A percentile compares a stretch with the other conserved stretches of the same genome.
Evolutionary conservation across 2,113 vertebrate species (phyloP).

Genomic region (Diadophis punctatus): DNA sequence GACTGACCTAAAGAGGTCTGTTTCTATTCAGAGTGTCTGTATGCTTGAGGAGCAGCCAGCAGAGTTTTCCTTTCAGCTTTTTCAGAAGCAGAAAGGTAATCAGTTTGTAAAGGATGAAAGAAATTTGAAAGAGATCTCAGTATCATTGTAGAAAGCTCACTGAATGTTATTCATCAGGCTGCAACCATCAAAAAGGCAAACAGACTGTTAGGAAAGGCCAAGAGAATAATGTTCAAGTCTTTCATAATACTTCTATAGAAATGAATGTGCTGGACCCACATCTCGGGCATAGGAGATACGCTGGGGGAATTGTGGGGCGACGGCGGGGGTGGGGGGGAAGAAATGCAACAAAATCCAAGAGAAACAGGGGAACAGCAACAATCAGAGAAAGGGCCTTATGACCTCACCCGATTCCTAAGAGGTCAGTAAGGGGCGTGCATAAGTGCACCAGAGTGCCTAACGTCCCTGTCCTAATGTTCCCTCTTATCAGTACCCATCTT

Average conservation of each 20-base stretch:
- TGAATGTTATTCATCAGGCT: slow-evolving; percentile 22
- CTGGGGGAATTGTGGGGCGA: background rate
- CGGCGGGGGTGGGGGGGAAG: background rate
- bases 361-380: background rate
- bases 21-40: background rate
- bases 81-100: background rate
- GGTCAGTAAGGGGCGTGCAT: too few species aligned
- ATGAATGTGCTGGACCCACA: slow-evolving; percentile 1
- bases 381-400: background rate
- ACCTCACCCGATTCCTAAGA: too few species aligned
- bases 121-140: slow-evolving; percentile 12
- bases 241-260: background rate
- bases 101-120: slow-evolving; percentile 28
- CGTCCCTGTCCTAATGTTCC: too few species aligned
- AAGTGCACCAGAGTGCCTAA: too few species aligned
- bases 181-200: slow-evolving; percentile 2
- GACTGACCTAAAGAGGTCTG: background rate
- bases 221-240: slow-evolving; percentile 9
- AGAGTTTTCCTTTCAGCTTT: background rate
- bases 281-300: background rate
- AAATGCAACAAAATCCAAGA: background rate
- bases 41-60: background rate
- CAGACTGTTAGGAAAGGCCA: slow-evolving; percentile 11
- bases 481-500: too few species aligned
- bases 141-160: slow-evolving; percentile 12